phyloP scores from a whole-genome alignment of 2,113 vertebrate genomes.

The Charina bottae region DNA sequence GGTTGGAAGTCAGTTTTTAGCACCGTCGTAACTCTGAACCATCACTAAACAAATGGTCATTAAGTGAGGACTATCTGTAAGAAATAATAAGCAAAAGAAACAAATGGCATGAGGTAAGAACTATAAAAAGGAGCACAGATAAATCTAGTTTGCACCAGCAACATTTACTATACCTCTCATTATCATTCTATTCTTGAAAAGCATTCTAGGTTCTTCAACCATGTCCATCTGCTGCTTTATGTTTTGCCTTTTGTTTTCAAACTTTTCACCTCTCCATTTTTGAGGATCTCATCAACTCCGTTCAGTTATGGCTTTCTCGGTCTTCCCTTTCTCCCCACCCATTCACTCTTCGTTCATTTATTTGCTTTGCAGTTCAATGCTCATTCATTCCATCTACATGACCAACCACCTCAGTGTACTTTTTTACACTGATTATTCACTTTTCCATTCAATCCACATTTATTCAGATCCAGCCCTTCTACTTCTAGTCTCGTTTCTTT shows the following conservation, averaged over 20 bases:
- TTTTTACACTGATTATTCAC: background rate
- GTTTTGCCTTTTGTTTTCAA: background rate
- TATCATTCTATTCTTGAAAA: background rate
- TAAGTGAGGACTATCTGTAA: background rate
- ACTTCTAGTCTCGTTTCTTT: background rate
- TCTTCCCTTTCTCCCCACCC: background rate
- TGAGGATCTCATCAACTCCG: background rate
- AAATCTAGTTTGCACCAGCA: background rate
- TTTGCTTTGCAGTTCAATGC: background rate
- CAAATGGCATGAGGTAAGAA: background rate
- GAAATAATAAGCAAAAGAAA: background rate
- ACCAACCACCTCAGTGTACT: background rate
- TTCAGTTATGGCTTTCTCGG: background rate
- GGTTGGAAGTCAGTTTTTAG: too few relatives aligned
- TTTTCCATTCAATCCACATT: background rate
- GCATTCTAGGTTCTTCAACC: background rate
- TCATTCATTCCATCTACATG: background rate
- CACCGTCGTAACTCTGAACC: too few relatives aligned
- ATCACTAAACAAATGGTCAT: too few relatives aligned
- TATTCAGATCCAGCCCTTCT: background rate
- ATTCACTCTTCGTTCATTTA: background rate
- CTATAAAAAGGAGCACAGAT: background rate
- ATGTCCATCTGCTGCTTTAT: background rate
- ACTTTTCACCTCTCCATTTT: background rate
- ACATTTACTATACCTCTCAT: background rate